Evolutionary conservation across 2,797 vertebrate species (phyloP).

Genomic region (Hapalemur alaotrensis): DNA sequence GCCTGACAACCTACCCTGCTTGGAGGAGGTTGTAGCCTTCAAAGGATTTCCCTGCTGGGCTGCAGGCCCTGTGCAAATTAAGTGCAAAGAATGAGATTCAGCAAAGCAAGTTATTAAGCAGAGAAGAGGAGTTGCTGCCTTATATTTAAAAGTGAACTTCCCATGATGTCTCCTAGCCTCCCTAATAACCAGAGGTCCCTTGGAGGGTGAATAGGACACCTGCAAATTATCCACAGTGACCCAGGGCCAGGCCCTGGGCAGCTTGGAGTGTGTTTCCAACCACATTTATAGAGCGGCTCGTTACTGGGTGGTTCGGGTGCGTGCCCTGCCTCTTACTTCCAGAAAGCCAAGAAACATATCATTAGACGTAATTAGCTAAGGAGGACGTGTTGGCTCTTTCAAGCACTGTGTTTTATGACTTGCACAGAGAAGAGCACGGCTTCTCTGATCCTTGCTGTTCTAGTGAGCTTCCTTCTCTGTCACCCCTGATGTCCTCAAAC

Average conservation of each 20-base stretch:
- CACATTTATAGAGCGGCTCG: background rate
- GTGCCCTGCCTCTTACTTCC: background rate
- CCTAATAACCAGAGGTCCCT: background rate
- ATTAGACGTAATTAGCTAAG: background rate
- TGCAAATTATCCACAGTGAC: background rate
- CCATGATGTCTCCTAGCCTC: background rate
- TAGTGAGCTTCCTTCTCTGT: background rate
- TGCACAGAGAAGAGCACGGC: background rate
- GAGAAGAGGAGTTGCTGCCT: background rate
- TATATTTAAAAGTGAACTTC: background rate
- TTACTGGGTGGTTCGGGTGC: background rate
- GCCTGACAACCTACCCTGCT: background rate
- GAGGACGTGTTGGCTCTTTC: background rate
- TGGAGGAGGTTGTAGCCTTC: background rate
- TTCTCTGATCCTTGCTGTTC: background rate
- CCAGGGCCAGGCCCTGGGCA: accelerated
- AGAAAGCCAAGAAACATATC: background rate
- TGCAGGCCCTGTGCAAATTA: background rate
- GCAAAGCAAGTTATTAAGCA: background rate
- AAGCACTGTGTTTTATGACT: background rate
- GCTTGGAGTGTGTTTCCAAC: background rate
- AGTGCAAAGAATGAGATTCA: background rate
- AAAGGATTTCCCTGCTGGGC: background rate
- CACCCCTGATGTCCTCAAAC: background rate
- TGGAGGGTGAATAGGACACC: background rate